phyloP scores from a whole-genome alignment of 2,888 invertebrate species.

The Drosophila melanosoma region DNA sequence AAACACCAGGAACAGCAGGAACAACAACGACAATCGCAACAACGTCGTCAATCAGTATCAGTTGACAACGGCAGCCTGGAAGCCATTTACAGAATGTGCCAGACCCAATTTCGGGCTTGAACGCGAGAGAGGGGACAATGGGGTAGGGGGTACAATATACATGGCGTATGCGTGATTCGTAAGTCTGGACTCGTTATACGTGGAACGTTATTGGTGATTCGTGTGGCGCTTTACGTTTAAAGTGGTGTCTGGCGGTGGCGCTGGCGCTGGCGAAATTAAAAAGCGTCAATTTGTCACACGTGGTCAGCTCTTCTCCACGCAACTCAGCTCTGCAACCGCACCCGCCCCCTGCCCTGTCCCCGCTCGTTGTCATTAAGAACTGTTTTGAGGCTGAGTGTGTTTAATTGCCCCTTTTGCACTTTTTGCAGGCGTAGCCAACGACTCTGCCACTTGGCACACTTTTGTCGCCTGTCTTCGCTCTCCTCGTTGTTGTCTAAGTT shows the following conservation, averaged over 20 bases:
- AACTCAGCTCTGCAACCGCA: background rate
- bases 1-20: constrained; percentile 41
- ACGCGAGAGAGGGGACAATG: background rate
- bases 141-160: background rate
- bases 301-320: constrained; percentile 45
- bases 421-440: background rate
- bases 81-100: constrained; percentile 56
- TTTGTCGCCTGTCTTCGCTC: constrained; percentile 41
- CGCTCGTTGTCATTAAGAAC: constrained; percentile 52
- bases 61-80: constrained; percentile 57
- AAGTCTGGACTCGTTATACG: constrained; percentile 27
- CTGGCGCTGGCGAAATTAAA: constrained; percentile 75
- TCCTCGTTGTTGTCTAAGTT: constrained; percentile 49
- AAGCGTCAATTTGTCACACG: constrained; percentile 84
- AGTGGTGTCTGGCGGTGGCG: constrained; percentile 29
- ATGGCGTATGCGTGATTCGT: constrained; percentile 51
- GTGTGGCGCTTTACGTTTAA: constrained; percentile 57
- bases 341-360: background rate
- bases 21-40: constrained; percentile 39
- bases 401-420: constrained; percentile 59
- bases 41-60: constrained; percentile 77
- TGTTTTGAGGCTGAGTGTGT: constrained; percentile 64
- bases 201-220: constrained; percentile 37
- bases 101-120: constrained; percentile 11
- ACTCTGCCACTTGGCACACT: constrained; percentile 62